phyloP scores from a whole-genome alignment of 2,797 vertebrate genomes.

The Miopithecus talapoin region DNA sequence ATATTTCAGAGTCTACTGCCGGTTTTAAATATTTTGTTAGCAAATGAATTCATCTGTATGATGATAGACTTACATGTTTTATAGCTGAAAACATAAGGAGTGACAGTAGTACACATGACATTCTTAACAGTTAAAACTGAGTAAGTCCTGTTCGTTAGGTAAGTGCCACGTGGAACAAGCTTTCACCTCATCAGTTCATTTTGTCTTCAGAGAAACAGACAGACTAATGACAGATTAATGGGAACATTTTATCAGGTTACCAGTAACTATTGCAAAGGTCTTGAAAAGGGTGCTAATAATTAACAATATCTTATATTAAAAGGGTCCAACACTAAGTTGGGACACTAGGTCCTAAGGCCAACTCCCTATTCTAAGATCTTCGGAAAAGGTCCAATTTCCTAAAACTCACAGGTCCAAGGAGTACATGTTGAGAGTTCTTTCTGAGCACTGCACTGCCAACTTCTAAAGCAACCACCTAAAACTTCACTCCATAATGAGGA shows the following conservation, averaged over 20 bases:
- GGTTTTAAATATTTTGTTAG: not conserved
- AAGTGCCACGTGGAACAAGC: accelerated
- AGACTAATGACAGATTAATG: not conserved
- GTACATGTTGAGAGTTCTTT: not conserved
- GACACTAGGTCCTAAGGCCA: not conserved
- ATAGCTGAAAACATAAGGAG: not conserved
- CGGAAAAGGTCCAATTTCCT: not conserved
- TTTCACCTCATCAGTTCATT: not conserved
- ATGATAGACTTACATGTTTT: not conserved
- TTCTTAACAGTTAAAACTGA: not conserved
- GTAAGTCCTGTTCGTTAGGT: not conserved
- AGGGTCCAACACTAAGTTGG: not conserved
- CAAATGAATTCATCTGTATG: not conserved
- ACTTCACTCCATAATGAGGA: not conserved
- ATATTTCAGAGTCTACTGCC: not conserved
- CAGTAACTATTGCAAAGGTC: not conserved
- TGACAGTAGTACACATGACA: not conserved
- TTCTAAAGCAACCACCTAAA: not conserved
- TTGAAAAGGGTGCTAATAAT: not conserved
- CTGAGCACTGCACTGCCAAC: not conserved
- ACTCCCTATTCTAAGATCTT: not conserved
- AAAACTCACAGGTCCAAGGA: not conserved
- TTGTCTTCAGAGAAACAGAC: not conserved
- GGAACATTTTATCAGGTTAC: not conserved
- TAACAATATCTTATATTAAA: not conserved